Conservation (phyloP, 2,888 invertebrate genomes). For the Dorcus parallelipipedus region DNA sequence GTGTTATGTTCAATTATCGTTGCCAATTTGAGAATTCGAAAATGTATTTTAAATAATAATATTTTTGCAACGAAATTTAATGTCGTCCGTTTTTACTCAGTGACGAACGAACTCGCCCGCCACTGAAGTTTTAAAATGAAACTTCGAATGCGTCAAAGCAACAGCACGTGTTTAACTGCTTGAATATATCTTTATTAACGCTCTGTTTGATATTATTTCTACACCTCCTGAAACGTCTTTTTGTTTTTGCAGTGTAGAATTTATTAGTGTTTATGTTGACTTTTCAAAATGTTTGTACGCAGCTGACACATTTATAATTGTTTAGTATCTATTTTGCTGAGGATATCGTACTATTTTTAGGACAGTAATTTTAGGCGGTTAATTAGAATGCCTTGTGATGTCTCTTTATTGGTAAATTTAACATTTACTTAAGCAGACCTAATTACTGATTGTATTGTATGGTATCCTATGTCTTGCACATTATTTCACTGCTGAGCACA, state of each 20-base stretch:
- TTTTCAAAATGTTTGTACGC: slow-evolving; percentile 33
- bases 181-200: slow-evolving; percentile 39
- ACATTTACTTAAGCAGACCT: no score
- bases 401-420: no score
- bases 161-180: slow-evolving; percentile 33
- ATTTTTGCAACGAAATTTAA: no score
- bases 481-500: no score
- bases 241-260: slow-evolving; percentile 32
- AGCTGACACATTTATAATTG: slow-evolving; percentile 39
- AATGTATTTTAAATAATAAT: no score
- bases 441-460: no score
- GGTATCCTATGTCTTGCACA: no score
- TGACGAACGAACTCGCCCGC: no score
- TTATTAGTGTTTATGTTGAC: slow-evolving; percentile 36
- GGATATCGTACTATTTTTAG: background rate
- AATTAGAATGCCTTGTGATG: background rate
- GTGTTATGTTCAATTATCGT: no score
- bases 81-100: no score
- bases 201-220: slow-evolving; percentile 37
- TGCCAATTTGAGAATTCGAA: no score
- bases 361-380: background rate
- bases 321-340: slow-evolving; percentile 14
- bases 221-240: slow-evolving; percentile 31
- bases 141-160: slow-evolving; percentile 7
- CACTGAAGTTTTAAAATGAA: no score